Evolutionary conservation across 1,140 invertebrate genomes (phyloP).

Genomic region (Catajapyx aquilonaris): DNA sequence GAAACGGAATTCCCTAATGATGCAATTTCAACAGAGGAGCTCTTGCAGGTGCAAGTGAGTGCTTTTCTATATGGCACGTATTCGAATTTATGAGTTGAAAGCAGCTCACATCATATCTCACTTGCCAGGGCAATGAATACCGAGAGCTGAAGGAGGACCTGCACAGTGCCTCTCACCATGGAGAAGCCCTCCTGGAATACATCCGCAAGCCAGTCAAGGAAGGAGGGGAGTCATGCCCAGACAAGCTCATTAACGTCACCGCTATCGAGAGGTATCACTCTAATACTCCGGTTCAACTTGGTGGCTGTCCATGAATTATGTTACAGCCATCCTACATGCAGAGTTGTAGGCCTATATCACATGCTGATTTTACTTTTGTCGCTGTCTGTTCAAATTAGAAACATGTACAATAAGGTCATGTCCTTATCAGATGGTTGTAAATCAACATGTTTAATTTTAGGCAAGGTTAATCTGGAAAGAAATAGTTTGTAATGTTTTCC

Average conservation of each 20-base stretch:
- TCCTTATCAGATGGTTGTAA: too few relatives aligned
- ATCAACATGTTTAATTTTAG: too few relatives aligned
- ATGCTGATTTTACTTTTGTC: too few relatives aligned
- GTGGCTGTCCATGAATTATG: too few relatives aligned
- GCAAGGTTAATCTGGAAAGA: too few relatives aligned
- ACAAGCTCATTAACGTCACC: constrained; percentile 70
- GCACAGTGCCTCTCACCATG: constrained; percentile 54
- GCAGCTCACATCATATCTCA: not conserved
- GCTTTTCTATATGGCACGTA: not conserved
- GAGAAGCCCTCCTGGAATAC: constrained; percentile 54
- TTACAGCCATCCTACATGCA: too few relatives aligned
- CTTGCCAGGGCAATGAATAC: constrained; percentile 27
- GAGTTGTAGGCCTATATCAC: too few relatives aligned
- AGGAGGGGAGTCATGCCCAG: constrained; percentile 14
- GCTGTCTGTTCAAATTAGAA: too few relatives aligned
- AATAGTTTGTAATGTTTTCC: too few relatives aligned
- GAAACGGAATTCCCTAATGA: constrained; percentile 67
- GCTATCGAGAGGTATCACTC: constrained; percentile 83
- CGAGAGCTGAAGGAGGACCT: constrained; percentile 55
- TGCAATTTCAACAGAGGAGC: constrained; percentile 43
- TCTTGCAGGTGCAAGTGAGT: constrained; percentile 38
- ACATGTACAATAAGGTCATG: too few relatives aligned
- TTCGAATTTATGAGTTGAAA: not conserved
- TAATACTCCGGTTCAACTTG: too few relatives aligned
- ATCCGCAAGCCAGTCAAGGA: constrained; percentile 29